Percentiles rank a stretch among this genome's conserved stretches.
Evolutionary conservation across 2,113 vertebrate genomes (phyloP).

Genomic region (Hydropotes inermis): DNA sequence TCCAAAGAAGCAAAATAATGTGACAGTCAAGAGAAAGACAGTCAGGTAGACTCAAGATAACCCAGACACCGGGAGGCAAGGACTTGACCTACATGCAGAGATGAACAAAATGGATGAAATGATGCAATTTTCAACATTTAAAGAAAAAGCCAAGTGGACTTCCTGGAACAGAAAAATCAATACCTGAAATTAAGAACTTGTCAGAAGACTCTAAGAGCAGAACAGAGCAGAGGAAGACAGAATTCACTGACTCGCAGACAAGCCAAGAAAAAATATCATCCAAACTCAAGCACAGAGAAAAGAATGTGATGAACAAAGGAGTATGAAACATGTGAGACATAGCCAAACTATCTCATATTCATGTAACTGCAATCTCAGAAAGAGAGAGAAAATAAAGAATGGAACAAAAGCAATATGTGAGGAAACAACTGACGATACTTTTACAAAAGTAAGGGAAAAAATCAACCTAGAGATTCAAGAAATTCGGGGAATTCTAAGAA

Average conservation of each 20-base stretch:
- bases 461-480: constrained; percentile 12
- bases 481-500: neutral
- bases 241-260: neutral
- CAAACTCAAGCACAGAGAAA: neutral
- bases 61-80: neutral
- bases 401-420: neutral
- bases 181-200: neutral
- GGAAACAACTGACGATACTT: neutral
- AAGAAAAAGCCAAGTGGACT: neutral
- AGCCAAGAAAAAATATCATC: neutral
- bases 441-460: constrained; percentile 1
- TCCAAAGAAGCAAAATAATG: neutral
- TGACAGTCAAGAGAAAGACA: constrained; percentile 18
- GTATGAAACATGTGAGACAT: neutral
- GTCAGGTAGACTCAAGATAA: neutral
- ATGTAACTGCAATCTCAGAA: neutral
- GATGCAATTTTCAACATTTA: neutral
- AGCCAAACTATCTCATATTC: neutral
- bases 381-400: neutral
- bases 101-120: neutral
- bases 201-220: neutral
- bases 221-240: neutral
- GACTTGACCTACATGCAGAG: neutral
- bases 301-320: neutral
- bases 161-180: neutral